Conservation (phyloP, 2,113 vertebrate species). For the Dicaeum eximium region DNA sequence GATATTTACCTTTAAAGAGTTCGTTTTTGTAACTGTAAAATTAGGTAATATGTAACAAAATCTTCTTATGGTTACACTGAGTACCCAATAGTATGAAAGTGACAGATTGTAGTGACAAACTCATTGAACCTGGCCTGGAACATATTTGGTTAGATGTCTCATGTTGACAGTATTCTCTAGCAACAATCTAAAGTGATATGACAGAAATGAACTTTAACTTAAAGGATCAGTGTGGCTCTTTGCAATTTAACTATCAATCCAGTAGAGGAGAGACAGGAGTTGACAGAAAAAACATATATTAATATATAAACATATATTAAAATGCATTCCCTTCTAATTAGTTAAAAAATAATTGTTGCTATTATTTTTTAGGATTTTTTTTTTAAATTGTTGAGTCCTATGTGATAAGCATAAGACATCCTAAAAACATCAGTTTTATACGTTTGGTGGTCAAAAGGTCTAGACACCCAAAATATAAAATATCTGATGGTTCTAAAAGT, state of each 20-base stretch:
- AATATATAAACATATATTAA: background rate
- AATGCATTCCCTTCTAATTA: background rate
- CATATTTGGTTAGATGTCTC: background rate
- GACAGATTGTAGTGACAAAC: background rate
- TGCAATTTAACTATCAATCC: background rate
- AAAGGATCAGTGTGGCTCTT: background rate
- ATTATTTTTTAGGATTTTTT: background rate
- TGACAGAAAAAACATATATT: background rate
- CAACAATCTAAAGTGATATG: background rate
- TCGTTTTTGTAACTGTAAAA: background rate
- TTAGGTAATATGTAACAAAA: background rate
- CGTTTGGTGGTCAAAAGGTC: background rate
- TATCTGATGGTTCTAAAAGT: background rate
- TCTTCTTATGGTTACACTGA: background rate
- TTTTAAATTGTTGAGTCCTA: background rate
- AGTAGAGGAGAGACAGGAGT: background rate
- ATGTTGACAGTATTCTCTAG: background rate
- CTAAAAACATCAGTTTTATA: background rate
- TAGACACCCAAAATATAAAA: background rate
- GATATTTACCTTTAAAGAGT: background rate
- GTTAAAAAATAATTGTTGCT: background rate
- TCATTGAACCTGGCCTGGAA: background rate
- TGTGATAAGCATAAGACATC: background rate
- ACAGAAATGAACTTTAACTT: background rate
- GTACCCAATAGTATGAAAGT: background rate